Conservation (phyloP, 2,113 vertebrate genomes). For the Asarcornis scutulata region DNA sequence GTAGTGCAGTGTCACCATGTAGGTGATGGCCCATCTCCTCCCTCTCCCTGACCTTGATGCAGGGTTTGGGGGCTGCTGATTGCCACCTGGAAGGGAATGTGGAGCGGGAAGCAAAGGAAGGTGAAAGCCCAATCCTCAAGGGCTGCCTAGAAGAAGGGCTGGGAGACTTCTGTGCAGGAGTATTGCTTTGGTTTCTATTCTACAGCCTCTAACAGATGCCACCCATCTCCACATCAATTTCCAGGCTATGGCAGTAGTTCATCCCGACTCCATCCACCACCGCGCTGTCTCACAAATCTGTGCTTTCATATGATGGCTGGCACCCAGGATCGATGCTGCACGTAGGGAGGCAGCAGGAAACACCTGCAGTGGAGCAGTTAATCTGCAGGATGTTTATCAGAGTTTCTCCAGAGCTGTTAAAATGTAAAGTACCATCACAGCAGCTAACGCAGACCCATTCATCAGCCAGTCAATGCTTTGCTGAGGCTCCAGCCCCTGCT, state of each 20-base stretch:
- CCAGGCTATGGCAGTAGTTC: not conserved
- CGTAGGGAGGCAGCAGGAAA: not conserved
- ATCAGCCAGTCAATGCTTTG: not conserved
- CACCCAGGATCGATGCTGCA: not conserved
- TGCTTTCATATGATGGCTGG: not conserved
- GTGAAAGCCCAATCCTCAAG: rapidly evolving
- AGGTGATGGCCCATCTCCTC: not conserved
- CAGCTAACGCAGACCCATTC: not conserved
- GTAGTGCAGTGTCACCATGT: rapidly evolving
- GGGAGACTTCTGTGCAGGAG: not conserved
- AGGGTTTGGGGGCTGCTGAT: not conserved
- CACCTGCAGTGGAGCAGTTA: not conserved
- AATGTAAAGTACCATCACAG: not conserved
- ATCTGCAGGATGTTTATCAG: not conserved
- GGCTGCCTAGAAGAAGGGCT: not conserved
- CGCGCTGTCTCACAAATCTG: not conserved
- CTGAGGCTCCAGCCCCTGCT: not conserved
- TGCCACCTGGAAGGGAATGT: rapidly evolving
- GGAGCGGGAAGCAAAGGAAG: not conserved
- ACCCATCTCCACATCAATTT: not conserved
- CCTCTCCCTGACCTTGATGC: rapidly evolving
- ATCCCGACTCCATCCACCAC: not conserved
- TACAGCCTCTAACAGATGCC: not conserved
- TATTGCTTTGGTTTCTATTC: not conserved
- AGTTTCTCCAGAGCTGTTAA: not conserved